These are phyloP conservation scores for Andricus curvator DNA, from an alignment of 2,888 invertebrate genomes.

Conservation along the genomic window DNA sequence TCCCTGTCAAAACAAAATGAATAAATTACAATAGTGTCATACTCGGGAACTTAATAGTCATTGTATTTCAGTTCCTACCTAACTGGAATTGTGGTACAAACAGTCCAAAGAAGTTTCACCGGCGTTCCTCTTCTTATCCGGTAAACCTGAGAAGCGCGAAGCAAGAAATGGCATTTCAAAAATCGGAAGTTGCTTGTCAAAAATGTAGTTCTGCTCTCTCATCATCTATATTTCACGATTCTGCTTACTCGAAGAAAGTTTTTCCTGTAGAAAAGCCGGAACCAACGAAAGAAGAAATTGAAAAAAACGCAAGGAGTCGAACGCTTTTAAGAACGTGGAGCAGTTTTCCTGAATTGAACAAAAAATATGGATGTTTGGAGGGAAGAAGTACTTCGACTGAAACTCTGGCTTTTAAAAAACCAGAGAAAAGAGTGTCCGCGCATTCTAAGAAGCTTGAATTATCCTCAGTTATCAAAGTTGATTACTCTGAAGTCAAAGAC, in stretches of 20 bases:
- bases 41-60: neutral
- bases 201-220: slow-evolving; percentile 14
- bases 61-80: slow-evolving; percentile 68
- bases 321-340: slow-evolving; percentile 67
- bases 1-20: neutral
- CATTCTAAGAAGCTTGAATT: slow-evolving; percentile 51
- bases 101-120: slow-evolving; percentile 70
- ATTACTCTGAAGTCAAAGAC: slow-evolving; percentile 64
- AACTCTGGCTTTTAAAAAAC: slow-evolving; percentile 44
- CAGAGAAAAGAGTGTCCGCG: slow-evolving; percentile 5
- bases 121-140: slow-evolving; percentile 75
- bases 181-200: neutral
- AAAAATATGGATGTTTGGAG: slow-evolving; percentile 55
- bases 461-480: slow-evolving; percentile 68
- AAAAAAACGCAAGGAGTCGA: neutral
- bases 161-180: slow-evolving; percentile 10
- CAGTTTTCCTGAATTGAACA: slow-evolving; percentile 66
- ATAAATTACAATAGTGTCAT: neutral
- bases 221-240: neutral
- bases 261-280: slow-evolving; percentile 7
- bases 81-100: slow-evolving; percentile 69
- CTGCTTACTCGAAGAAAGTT: slow-evolving; percentile 20
- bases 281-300: neutral
- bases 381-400: slow-evolving; percentile 48
- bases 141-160: slow-evolving; percentile 65